Percentiles rank a stretch among this genome's conserved stretches.
Conservation (phyloP, 2,113 vertebrate genomes). For the Eolophus roseicapilla region DNA sequence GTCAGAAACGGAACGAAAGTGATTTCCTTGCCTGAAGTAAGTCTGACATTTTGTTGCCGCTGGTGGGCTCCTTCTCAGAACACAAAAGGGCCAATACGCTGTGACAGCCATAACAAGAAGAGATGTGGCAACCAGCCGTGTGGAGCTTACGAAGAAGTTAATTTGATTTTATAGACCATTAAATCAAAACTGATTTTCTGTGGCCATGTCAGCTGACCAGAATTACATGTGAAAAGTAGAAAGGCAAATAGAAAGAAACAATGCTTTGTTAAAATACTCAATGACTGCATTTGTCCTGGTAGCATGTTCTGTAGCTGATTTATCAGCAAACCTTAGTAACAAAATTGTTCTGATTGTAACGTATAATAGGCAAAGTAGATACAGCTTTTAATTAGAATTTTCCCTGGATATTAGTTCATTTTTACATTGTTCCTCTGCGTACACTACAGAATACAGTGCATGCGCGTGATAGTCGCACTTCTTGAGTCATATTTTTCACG, state of each 20-base stretch:
- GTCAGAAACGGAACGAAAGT: neutral
- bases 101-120: neutral
- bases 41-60: neutral
- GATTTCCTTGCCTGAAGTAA: neutral
- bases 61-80: neutral
- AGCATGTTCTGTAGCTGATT: neutral
- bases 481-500: conserved; percentile 65
- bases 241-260: neutral
- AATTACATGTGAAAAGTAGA: neutral
- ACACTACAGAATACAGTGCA: neutral
- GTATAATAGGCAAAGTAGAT: neutral
- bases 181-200: conserved; percentile 30
- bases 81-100: neutral
- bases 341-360: neutral
- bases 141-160: neutral
- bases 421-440: neutral
- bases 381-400: neutral
- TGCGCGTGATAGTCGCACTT: conserved; percentile 33
- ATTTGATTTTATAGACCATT: conserved; percentile 36
- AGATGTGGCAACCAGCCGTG: neutral
- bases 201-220: neutral
- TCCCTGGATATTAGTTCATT: neutral
- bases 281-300: neutral
- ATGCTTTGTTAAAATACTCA: neutral
- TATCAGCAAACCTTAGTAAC: neutral